Conservation (phyloP, 2,113 vertebrate genomes). For the Ondatra zibethicus region DNA sequence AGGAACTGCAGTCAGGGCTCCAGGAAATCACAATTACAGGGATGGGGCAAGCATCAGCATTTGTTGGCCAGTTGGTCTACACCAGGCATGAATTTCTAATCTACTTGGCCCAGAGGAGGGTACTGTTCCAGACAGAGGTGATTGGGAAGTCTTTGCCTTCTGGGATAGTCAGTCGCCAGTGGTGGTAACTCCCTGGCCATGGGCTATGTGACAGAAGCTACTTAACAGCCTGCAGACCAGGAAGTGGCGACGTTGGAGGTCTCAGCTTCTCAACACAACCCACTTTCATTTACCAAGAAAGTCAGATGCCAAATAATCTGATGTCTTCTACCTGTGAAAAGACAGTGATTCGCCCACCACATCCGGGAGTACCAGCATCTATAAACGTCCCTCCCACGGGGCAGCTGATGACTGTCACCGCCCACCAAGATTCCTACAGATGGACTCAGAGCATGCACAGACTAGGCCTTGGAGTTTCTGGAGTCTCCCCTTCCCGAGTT, state of each 20-base stretch:
- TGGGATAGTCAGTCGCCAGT: not conserved
- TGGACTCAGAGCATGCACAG: rapidly evolving
- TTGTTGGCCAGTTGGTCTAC: not conserved
- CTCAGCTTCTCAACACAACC: not conserved
- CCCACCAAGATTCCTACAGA: not conserved
- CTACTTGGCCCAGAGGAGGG: not conserved
- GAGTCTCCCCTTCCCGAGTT: not conserved
- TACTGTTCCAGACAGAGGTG: not conserved
- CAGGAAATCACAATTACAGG: not conserved
- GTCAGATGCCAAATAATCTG: rapidly evolving
- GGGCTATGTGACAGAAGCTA: not conserved
- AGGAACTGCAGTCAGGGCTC: not conserved
- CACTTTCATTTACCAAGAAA: rapidly evolving
- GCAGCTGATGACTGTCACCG: not conserved
- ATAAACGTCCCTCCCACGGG: rapidly evolving
- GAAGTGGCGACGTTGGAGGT: rapidly evolving
- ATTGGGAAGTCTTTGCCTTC: not conserved
- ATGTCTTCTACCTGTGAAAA: not conserved
- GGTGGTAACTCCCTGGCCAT: not conserved
- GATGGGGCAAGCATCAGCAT: not conserved
- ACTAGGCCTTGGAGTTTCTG: not conserved
- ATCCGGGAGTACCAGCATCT: not conserved
- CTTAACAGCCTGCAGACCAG: too few species aligned
- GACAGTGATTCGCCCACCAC: not conserved
- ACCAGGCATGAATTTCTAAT: not conserved